These are phyloP conservation scores for Martes flavigula DNA, from an alignment of 2,797 vertebrate species.

Conservation along the genomic window DNA sequence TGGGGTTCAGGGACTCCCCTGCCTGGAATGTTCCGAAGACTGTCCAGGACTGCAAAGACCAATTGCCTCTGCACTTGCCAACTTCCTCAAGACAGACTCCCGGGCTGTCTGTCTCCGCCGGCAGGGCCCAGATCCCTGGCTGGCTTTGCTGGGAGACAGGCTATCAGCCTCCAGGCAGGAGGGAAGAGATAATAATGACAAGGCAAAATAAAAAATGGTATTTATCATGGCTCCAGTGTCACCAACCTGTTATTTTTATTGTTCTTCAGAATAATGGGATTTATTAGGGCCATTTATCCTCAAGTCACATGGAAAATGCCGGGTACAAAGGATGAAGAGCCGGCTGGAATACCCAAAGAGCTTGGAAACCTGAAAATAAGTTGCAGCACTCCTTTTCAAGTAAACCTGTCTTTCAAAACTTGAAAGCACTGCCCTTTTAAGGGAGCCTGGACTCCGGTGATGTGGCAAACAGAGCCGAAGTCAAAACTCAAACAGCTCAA, in stretches of 20 bases:
- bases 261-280: conserved; percentile 77
- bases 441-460: not conserved
- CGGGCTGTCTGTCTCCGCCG: rapidly evolving
- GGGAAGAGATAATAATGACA: conserved; percentile 65
- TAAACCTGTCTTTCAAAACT: not conserved
- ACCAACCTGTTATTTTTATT: conserved; percentile 80
- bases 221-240: conserved; percentile 74
- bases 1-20: too few species aligned
- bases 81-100: not conserved
- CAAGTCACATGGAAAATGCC: conserved; percentile 27
- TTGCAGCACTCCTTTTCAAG: not conserved
- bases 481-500: not conserved
- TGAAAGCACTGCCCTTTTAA: not conserved
- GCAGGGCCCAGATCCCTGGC: rapidly evolving
- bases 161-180: conserved; percentile 16
- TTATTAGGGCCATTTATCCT: conserved; percentile 78
- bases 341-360: conserved; percentile 8
- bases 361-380: conserved; percentile 27
- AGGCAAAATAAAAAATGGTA: conserved; percentile 72
- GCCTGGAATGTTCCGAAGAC: rapidly evolving
- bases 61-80: rapidly evolving
- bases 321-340: not conserved
- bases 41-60: rapidly evolving
- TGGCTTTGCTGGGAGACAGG: not conserved
- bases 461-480: not conserved